A percentile compares a stretch with the other conserved stretches of the same genome.
phyloP scores from a whole-genome alignment of 1,140 invertebrate genomes.

The Drosophila ambigua region DNA sequence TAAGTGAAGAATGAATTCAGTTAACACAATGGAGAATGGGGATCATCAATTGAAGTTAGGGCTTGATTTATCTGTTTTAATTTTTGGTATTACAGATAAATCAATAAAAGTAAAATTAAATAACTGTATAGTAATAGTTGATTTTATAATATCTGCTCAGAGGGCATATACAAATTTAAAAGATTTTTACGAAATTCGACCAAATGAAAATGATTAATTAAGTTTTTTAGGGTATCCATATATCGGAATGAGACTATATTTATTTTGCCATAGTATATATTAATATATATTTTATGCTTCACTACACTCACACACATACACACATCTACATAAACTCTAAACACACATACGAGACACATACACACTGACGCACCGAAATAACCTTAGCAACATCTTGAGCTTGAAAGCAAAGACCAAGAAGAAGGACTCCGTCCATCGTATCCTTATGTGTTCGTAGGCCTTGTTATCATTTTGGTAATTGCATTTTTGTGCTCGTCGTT shows the following conservation, averaged over 20 bases:
- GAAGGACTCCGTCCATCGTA: slow-evolving; percentile 61
- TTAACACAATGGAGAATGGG: no score
- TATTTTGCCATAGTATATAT: slow-evolving; percentile 25
- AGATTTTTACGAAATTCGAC: no score
- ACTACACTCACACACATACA: slow-evolving; percentile 48
- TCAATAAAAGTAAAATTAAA: no score
- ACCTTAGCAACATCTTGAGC: slow-evolving; percentile 70
- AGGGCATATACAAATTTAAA: no score
- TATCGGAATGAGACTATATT: slow-evolving; percentile 14
- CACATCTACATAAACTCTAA: slow-evolving; percentile 20
- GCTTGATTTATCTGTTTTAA: no score
- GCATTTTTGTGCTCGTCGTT: slow-evolving; percentile 80
- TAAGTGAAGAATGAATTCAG: no score
- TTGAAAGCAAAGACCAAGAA: slow-evolving; percentile 61
- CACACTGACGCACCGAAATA: slow-evolving; percentile 7
- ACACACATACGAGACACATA: not conserved
- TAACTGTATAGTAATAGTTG: no score
- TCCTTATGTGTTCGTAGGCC: slow-evolving; percentile 70
- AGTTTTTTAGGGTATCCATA: slow-evolving; percentile 7
- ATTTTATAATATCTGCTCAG: no score
- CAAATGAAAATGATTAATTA: no score
- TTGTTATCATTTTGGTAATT: slow-evolving; percentile 81
- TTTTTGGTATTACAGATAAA: no score
- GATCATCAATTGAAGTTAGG: not conserved
- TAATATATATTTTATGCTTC: slow-evolving; percentile 78